phyloP scores from a whole-genome alignment of 2,797 vertebrate genomes.

The Odontamblyopus rebecca region DNA sequence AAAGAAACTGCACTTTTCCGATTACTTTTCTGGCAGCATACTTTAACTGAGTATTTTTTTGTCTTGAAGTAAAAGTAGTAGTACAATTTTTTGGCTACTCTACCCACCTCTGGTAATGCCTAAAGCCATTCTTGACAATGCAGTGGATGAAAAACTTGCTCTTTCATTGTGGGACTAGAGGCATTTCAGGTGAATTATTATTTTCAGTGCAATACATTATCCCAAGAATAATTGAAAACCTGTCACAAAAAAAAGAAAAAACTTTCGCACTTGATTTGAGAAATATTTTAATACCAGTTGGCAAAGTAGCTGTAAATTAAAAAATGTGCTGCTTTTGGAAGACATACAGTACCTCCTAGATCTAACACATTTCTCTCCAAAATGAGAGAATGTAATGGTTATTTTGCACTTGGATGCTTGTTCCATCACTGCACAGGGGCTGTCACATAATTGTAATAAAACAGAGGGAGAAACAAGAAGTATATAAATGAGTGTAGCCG shows the following conservation, averaged over 20 bases:
- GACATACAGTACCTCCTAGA: not conserved
- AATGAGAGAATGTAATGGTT: constrained; percentile 45
- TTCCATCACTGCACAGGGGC: constrained; percentile 40
- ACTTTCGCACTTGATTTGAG: constrained; percentile 6
- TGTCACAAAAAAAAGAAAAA: constrained; percentile 3
- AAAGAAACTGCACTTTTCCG: too few species aligned
- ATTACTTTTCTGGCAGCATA: too few species aligned
- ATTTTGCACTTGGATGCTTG: constrained; percentile 46
- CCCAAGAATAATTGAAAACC: not conserved
- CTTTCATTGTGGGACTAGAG: not conserved
- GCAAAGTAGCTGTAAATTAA: constrained; percentile 11
- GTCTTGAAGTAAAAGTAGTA: too few species aligned
- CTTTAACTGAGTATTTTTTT: too few species aligned
- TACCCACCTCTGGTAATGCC: not conserved
- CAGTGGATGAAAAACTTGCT: not conserved
- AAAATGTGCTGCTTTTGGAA: constrained; percentile 27
- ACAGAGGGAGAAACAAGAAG: constrained; percentile 48
- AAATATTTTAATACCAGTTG: not conserved
- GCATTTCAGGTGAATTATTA: not conserved
- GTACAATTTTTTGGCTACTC: too few species aligned
- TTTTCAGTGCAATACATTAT: not conserved
- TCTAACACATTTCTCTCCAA: constrained; percentile 17
- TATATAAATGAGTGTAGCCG: constrained; percentile 39
- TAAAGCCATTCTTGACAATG: not conserved
- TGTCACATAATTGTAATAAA: constrained; percentile 51